A percentile compares a stretch with the other conserved stretches of the same genome.
Conservation (phyloP, 2,888 invertebrate species). For the Epistrophe eligans region DNA sequence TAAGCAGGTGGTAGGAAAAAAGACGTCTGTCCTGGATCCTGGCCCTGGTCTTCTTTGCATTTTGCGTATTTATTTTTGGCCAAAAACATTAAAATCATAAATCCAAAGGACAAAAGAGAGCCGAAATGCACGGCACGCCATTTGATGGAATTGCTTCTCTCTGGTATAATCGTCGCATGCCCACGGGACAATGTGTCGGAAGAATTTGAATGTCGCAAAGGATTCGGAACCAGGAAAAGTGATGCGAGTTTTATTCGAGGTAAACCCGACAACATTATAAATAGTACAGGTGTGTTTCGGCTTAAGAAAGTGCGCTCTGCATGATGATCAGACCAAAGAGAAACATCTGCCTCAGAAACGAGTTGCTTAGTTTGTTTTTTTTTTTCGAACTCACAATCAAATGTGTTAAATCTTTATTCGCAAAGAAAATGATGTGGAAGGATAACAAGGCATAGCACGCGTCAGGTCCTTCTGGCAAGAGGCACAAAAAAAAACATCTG, state of each 20-base stretch:
- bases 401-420: slow-evolving; percentile 63
- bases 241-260: slow-evolving; percentile 23
- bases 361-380: slow-evolving; percentile 12
- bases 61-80: slow-evolving; percentile 40
- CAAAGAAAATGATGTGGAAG: slow-evolving; percentile 23
- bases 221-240: slow-evolving; percentile 6
- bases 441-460: slow-evolving; percentile 61
- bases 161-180: background rate
- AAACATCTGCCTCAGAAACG: slow-evolving; percentile 67
- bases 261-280: slow-evolving; percentile 15
- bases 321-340: slow-evolving; percentile 26
- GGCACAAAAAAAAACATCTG: slow-evolving; percentile 53
- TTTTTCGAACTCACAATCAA: slow-evolving; percentile 5
- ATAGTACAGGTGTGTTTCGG: slow-evolving; percentile 62
- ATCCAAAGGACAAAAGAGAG: slow-evolving; percentile 58
- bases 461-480: slow-evolving; percentile 40
- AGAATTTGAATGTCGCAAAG: slow-evolving; percentile 53
- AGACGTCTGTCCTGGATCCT: slow-evolving; percentile 15
- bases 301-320: slow-evolving; percentile 43
- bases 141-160: slow-evolving; percentile 19
- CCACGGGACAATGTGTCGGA: slow-evolving; percentile 40
- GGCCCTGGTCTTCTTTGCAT: background rate
- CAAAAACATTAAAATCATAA: slow-evolving; percentile 66
- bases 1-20: slow-evolving; percentile 58
- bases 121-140: slow-evolving; percentile 22